These are phyloP conservation scores for Chlorospingus semifuscus DNA, from an alignment of 2,797 vertebrate genomes.

Conservation along the genomic window DNA sequence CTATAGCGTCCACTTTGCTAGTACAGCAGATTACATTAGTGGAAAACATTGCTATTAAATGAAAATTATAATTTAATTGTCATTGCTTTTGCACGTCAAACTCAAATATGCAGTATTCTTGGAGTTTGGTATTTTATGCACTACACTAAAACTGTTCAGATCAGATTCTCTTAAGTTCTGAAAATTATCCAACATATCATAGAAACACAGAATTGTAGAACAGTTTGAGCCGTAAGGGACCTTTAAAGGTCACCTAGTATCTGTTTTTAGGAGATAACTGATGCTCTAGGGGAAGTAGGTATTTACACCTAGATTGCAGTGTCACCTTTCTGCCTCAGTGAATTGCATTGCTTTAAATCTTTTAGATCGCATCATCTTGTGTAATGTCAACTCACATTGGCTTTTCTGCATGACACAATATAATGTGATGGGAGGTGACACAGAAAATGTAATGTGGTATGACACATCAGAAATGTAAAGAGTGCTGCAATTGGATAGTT, in stretches of 20 bases:
- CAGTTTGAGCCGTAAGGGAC: not conserved
- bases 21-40: not conserved
- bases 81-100: not conserved
- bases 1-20: not conserved
- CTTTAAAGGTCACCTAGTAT: not conserved
- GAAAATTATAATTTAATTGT: not conserved
- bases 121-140: not conserved
- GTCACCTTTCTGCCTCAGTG: conserved; percentile 55
- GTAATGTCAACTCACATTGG: conserved; percentile 63
- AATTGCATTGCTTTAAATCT: conserved; percentile 31
- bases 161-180: not conserved
- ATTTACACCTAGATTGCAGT: conserved; percentile 41
- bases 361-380: conserved; percentile 52
- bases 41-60: not conserved
- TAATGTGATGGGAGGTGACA: conserved; percentile 65
- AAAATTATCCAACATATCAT: not conserved
- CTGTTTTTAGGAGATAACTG: conserved; percentile 10
- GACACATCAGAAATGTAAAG: conserved; percentile 69
- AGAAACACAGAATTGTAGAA: not conserved
- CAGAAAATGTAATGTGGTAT: conserved; percentile 67
- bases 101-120: not conserved
- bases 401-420: conserved; percentile 59
- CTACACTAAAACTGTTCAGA: not conserved
- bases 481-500: conserved; percentile 57
- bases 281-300: conserved; percentile 22